Evolutionary conservation across 2,113 vertebrate species (phyloP), one percentile per base, ranked within the genome.

Genomic region (Oenanthe oenanthe): DNA sequence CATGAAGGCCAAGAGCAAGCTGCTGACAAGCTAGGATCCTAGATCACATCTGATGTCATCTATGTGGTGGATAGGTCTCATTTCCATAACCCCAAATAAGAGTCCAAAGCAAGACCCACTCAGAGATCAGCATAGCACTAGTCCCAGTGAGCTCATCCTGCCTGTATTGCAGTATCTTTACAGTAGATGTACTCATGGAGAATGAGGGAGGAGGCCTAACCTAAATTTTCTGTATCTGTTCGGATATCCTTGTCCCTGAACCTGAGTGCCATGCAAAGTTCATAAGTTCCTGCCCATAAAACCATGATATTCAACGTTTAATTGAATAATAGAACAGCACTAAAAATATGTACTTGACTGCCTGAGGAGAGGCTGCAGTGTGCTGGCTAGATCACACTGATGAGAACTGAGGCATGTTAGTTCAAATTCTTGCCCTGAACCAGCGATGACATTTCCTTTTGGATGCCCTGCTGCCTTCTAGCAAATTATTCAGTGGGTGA

Each of bases 341-440:
- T 65, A 47, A 51, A 42, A 81, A 38, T 32, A 78, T 1, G 1
- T 10, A 22, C 0, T 9, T 42, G 51, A 34, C 47, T 78, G 34
- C 13, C 34, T 67, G 40, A 60, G 43, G 71, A 50, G 57, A 81
- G n/a, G 48, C 34, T 60, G 57, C 18, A 51, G 32, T 0, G 0
- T n/a, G 24, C 53, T 67, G 56, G 6, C 43, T 34, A 51, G 32
- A 25, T 53, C 15, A 56, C 14, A 68, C 20, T 25, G 25, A 42
- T 50, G 32, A 61, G 9, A 85, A 45, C 9, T 12, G 28, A 62
- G 32, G 26, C 21, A 6, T 0, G 0, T 36, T 57, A 3, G 11
- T 77, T 70, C 72, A 60, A 84, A 93, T 53, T 68, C 76, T 89
- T 81, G 60, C 38, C 57, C 60, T 63, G 56, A 84, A 88, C 13